These are phyloP conservation scores for Nasonia vitripennis DNA, from an alignment of 1,140 invertebrate genomes.

Conservation along the genomic window DNA sequence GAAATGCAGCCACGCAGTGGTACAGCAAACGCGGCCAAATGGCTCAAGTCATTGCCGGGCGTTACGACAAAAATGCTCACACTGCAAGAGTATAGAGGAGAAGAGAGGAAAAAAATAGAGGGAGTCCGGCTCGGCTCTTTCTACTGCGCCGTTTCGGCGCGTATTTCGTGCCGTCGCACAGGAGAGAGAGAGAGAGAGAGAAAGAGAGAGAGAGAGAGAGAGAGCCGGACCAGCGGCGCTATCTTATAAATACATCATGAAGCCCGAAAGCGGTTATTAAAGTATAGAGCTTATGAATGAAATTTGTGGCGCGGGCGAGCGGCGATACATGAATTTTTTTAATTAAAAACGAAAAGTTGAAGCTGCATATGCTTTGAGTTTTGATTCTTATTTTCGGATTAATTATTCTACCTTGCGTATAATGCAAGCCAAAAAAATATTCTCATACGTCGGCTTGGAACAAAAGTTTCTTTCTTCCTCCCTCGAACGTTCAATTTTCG, in stretches of 20 bases:
- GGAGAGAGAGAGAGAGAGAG: neutral
- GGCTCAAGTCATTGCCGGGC: constrained; percentile 31
- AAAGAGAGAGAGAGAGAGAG: neutral
- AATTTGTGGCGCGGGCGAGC: neutral
- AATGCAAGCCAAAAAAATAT: too few relatives aligned
- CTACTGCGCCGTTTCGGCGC: too few relatives aligned
- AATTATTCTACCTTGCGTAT: too few relatives aligned
- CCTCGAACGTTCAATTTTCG: too few relatives aligned
- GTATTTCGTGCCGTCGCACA: neutral
- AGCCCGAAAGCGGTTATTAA: neutral
- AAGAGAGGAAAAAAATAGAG: neutral
- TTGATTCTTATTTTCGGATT: too few relatives aligned
- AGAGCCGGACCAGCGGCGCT: neutral
- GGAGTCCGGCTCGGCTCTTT: neutral
- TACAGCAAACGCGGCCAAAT: constrained; percentile 40
- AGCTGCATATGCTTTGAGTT: too few relatives aligned
- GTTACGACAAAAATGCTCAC: constrained; percentile 40
- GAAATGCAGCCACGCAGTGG: constrained; percentile 36
- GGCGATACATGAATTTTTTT: neutral
- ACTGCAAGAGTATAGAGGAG: neutral
- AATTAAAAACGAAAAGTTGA: neutral
- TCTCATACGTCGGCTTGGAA: too few relatives aligned
- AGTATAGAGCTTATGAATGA: neutral
- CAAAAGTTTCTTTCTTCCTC: too few relatives aligned
- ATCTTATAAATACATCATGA: neutral